Percentiles rank a stretch among this genome's conserved stretches.
These are phyloP conservation scores for Piliocolobus tephrosceles DNA, from an alignment of 2,113 vertebrate genomes.

Conservation along the genomic window DNA sequence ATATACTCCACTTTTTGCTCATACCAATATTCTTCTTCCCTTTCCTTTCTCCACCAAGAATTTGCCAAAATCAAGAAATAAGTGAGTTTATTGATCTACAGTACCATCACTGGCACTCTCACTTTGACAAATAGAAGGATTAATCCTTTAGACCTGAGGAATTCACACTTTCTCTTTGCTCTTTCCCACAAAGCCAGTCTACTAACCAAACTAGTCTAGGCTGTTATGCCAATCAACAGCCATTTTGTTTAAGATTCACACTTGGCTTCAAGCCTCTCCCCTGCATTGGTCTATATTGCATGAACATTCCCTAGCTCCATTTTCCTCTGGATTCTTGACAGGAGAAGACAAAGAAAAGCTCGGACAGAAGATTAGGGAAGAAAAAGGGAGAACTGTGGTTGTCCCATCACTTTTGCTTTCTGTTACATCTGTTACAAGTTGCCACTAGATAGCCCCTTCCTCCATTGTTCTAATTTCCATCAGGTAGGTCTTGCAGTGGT, in stretches of 20 bases:
- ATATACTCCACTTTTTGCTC: not conserved
- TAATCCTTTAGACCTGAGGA: not conserved
- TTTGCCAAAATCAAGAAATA: not conserved
- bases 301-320: not conserved
- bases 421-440: not conserved
- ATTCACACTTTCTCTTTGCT: not conserved
- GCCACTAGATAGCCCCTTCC: not conserved
- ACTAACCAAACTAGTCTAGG: not conserved
- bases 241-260: not conserved
- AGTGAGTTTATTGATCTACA: not conserved
- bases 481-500: not conserved
- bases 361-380: not conserved
- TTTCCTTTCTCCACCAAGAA: not conserved
- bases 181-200: not conserved
- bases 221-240: not conserved
- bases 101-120: not conserved
- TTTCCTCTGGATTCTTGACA: not conserved
- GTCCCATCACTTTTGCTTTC: not conserved
- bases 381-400: not conserved
- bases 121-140: not conserved
- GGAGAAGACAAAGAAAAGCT: not conserved
- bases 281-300: not conserved
- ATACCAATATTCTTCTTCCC: not conserved
- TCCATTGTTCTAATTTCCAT: not conserved
- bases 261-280: not conserved